Evolutionary conservation across 2,888 invertebrate species (phyloP).

Genomic region (Icerya purchasi): DNA sequence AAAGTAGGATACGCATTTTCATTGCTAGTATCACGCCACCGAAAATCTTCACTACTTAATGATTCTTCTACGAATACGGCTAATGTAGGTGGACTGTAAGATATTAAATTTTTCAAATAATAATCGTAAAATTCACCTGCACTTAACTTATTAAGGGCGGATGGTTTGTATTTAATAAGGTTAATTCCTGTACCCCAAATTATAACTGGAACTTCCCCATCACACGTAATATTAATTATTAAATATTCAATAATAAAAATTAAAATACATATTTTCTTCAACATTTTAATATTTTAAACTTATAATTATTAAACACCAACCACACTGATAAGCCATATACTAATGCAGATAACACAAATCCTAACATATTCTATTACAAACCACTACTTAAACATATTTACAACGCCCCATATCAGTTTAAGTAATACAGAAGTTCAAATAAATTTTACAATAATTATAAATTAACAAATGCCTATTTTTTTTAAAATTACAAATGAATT

Average conservation of each 20-base stretch:
- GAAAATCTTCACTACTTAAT: not conserved
- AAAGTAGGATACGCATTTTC: not conserved
- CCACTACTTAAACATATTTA: not conserved
- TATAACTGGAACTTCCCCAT: not conserved
- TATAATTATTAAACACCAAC: too few species aligned
- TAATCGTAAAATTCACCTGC: not conserved
- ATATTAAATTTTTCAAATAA: not conserved
- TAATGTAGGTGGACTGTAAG: not conserved
- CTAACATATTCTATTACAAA: not conserved
- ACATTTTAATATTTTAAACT: not conserved
- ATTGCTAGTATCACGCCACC: not conserved
- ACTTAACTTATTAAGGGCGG: not conserved
- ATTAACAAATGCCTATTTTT: too few species aligned
- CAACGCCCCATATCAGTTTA: not conserved
- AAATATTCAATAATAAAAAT: not conserved
- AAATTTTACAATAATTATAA: too few species aligned
- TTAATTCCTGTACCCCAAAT: not conserved
- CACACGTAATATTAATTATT: not conserved
- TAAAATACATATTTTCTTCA: not conserved
- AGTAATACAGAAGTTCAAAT: too few species aligned
- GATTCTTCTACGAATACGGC: not conserved
- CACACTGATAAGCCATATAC: too few species aligned
- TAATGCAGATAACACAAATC: not conserved
- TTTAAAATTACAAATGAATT: too few species aligned
- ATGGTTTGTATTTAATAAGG: not conserved